Evolutionary conservation across 2,797 vertebrate genomes (phyloP), one percentile per base, ranked within the genome.

Genomic region (Chaenodraco wilsoni): DNA sequence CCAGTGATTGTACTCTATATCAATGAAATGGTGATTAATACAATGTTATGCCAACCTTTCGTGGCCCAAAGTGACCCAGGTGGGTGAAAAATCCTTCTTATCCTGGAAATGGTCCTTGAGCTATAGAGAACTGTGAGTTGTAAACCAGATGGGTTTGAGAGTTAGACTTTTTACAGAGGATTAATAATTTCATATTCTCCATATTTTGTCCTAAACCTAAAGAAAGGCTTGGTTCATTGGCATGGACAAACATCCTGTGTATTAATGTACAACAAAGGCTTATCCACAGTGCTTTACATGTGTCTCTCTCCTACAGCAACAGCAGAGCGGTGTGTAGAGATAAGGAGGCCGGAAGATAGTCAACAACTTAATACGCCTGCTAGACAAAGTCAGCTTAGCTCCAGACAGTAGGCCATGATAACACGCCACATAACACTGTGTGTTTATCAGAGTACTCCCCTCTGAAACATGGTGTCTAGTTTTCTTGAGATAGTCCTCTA

Each of bases 341-440:
- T 74, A 80, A 67, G 37, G 10, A 74, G 57, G 33, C 31, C 11
- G 19, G 57, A 63, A 65, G 65, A 70, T 16, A 16, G 78, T 89
- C 79, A 89, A 89, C 82, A 84, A 57, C 62, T 79, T 90, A 88
- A 90, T 83, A 57, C 86, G 55, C 61, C 41, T 14, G 33, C 52
- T 62, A 81, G 72, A 54, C 81, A 86, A 70, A 76, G 85, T 76
- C 79, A 45, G 59, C 64, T 78, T 75, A 86, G 65, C 44, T 3
- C 64, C 65, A 79, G 71, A 70, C 23, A 7, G 8, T 21, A 33
- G 52, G 72, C 67, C 64, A 57, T 14, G 46, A 17, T 46, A 59
- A 83, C 46, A 52, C 69, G 66, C 49, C 79, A 85, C 49, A 68
- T 57, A 50, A 46, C 44, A 62, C 3, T 12, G 54, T 55, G 1